Percentiles rank a stretch among this genome's conserved stretches.
phyloP scores from a whole-genome alignment of 2,888 invertebrate genomes.

The Mechanitis messenoides region DNA sequence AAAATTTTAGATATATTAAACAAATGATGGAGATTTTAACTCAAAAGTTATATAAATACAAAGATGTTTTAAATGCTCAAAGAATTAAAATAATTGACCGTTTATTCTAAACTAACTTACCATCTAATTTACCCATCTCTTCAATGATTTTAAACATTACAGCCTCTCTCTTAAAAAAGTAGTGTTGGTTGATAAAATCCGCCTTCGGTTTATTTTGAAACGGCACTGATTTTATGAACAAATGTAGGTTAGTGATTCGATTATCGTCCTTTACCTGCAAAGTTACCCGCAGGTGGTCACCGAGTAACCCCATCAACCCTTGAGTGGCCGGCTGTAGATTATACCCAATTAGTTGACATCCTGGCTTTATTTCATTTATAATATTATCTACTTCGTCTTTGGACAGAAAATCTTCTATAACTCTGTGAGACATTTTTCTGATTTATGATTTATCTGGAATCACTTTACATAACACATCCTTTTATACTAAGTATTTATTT shows the following conservation, averaged over 20 bases:
- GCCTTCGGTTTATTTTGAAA: conserved; percentile 49
- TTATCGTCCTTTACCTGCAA: conserved; percentile 38
- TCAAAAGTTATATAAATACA: too few relatives aligned
- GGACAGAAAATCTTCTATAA: conserved; percentile 36
- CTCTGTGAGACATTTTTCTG: background rate
- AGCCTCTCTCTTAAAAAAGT: conserved; percentile 51
- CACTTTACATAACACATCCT: background rate
- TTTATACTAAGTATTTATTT: background rate
- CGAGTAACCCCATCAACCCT: conserved; percentile 46
- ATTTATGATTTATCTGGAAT: background rate
- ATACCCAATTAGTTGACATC: conserved; percentile 32
- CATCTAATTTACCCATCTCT: conserved; percentile 37
- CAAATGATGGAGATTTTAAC: too few relatives aligned
- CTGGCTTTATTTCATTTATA: conserved; percentile 32
- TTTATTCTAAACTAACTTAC: conserved; percentile 22
- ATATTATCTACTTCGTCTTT: conserved; percentile 43
- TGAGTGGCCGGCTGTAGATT: conserved; percentile 42
- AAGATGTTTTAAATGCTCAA: too few relatives aligned
- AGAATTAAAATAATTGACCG: background rate
- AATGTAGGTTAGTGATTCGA: conserved; percentile 32
- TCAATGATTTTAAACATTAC: conserved; percentile 50
- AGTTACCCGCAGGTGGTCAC: conserved; percentile 49
- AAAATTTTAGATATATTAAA: too few relatives aligned
- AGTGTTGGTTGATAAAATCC: conserved; percentile 44
- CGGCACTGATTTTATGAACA: conserved; percentile 59